Evolutionary conservation across 2,113 vertebrate genomes (phyloP).

Genomic region (Lynx canadensis): DNA sequence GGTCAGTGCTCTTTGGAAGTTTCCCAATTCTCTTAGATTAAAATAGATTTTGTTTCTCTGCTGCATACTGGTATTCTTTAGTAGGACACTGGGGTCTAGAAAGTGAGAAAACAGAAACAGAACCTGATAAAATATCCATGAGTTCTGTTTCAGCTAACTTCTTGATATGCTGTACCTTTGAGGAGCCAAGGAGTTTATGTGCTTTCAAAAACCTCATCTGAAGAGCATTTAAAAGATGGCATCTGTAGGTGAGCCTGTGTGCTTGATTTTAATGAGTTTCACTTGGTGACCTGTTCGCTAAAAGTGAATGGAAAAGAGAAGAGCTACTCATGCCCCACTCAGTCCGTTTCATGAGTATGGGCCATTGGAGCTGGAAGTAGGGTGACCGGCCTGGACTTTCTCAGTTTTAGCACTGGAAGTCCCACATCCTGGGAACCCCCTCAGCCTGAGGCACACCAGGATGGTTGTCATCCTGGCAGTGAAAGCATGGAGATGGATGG

Average conservation of each 20-base stretch:
- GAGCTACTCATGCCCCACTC: background rate
- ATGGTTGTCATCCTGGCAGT: background rate
- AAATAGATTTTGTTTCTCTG: slow-evolving; percentile 70
- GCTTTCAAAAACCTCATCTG: slow-evolving; percentile 61
- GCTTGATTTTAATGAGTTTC: slow-evolving; percentile 32
- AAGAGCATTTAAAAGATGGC: slow-evolving; percentile 49
- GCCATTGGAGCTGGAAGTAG: background rate
- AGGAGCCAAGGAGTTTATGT: slow-evolving; percentile 55
- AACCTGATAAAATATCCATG: background rate
- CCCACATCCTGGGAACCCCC: background rate
- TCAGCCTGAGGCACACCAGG: background rate
- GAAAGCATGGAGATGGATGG: background rate
- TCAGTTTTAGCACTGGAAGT: slow-evolving; percentile 29
- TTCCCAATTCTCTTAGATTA: slow-evolving; percentile 72
- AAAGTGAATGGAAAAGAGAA: slow-evolving; percentile 12
- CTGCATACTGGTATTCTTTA: slow-evolving; percentile 68
- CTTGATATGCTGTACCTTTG: slow-evolving; percentile 29
- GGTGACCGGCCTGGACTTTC: background rate
- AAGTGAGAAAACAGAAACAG: slow-evolving; percentile 62
- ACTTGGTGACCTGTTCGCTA: slow-evolving; percentile 23
- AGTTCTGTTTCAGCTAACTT: slow-evolving; percentile 62
- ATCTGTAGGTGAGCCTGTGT: slow-evolving; percentile 8
- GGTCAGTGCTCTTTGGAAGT: slow-evolving; percentile 77
- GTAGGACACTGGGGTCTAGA: slow-evolving; percentile 57
- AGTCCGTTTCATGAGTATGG: background rate